phyloP scores from a whole-genome alignment of 2,113 vertebrate species.

The Rousettus leschenaultii region DNA sequence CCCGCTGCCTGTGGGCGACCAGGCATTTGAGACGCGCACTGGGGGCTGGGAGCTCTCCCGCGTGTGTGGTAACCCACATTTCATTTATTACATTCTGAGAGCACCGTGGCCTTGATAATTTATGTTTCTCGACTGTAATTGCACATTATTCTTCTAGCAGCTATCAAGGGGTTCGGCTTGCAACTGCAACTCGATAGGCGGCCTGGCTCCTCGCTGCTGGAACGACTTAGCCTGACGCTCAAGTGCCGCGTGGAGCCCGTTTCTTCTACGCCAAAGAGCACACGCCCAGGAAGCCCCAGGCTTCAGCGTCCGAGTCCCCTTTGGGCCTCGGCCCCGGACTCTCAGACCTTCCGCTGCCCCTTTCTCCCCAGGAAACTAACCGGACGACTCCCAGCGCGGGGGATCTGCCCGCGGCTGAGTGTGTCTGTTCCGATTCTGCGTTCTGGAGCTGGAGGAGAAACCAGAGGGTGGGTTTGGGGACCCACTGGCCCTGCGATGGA shows the following conservation, averaged over 20 bases:
- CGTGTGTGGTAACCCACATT: slow-evolving; percentile 42
- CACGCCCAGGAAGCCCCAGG: not conserved
- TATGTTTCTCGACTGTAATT: slow-evolving; percentile 63
- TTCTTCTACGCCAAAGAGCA: slow-evolving; percentile 16
- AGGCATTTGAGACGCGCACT: slow-evolving; percentile 1
- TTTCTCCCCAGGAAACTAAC: not conserved
- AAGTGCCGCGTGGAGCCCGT: slow-evolving; percentile 59
- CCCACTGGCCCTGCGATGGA: not conserved
- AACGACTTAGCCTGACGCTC: slow-evolving; percentile 49
- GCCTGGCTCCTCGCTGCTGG: slow-evolving; percentile 44
- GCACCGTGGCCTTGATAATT: slow-evolving; percentile 59
- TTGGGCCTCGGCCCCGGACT: not conserved
- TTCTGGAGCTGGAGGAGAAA: not conserved
- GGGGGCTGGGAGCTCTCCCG: not conserved
- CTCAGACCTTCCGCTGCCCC: not conserved
- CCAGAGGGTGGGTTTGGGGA: too few species aligned
- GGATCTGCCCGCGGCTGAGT: not conserved
- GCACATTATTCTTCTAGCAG: slow-evolving; percentile 70
- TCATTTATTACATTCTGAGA: slow-evolving; percentile 43
- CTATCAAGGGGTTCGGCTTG: slow-evolving; percentile 62
- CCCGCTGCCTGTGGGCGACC: slow-evolving; percentile 1
- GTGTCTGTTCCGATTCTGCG: accelerated
- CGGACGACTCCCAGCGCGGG: too few species aligned
- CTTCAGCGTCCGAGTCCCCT: not conserved
- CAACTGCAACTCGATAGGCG: slow-evolving; percentile 72